Evolutionary conservation across 2,888 invertebrate species (phyloP).

Genomic region (Hemithea aestivaria): DNA sequence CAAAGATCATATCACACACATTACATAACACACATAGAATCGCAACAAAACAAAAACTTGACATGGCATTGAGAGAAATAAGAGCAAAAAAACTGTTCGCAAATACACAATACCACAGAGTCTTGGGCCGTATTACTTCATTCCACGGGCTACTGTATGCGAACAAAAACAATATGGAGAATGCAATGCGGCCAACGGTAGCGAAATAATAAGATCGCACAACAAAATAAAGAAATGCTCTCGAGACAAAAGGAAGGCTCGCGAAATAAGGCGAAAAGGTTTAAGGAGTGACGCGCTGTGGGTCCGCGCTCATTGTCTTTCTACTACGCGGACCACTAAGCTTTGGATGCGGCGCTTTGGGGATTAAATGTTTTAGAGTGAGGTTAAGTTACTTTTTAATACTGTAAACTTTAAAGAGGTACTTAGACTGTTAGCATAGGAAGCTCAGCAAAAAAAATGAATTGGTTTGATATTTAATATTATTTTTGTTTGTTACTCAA

Average conservation of each 20-base stretch:
- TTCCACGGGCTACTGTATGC: slow-evolving; percentile 62
- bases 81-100: slow-evolving; percentile 46
- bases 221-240: slow-evolving; percentile 76
- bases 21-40: slow-evolving; percentile 57
- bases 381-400: background rate
- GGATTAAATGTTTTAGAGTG: background rate
- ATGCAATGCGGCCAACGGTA: slow-evolving; percentile 73
- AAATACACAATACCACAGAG: slow-evolving; percentile 72
- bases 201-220: slow-evolving; percentile 78
- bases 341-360: slow-evolving; percentile 43
- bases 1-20: slow-evolving; percentile 47
- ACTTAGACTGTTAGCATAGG: no score
- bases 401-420: background rate
- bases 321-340: slow-evolving; percentile 21
- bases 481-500: no score
- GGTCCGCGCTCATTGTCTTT: slow-evolving; percentile 69
- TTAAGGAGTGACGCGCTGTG: slow-evolving; percentile 75
- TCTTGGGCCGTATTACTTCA: slow-evolving; percentile 72
- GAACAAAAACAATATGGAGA: slow-evolving; percentile 67
- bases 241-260: slow-evolving; percentile 74
- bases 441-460: no score
- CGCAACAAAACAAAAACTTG: slow-evolving; percentile 51
- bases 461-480: no score
- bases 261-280: slow-evolving; percentile 76
- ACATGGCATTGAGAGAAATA: slow-evolving; percentile 50